Evolutionary conservation across 2,113 vertebrate species (phyloP).

Genomic region (Aplodontia rufa): DNA sequence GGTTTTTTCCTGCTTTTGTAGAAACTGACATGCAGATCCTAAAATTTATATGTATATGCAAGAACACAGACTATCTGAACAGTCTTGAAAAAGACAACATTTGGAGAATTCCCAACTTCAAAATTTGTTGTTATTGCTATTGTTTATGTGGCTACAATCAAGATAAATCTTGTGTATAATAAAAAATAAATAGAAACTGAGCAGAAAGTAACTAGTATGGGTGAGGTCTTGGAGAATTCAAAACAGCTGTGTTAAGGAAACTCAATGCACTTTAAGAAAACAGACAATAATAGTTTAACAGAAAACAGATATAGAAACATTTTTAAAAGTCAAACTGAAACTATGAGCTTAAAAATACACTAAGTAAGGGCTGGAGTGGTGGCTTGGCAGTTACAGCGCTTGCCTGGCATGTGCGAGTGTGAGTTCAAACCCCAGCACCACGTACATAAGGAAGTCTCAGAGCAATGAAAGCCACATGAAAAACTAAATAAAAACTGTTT

Average conservation of each 20-base stretch:
- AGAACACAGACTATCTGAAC: not conserved
- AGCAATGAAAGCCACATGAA: no score
- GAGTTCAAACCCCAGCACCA: no score
- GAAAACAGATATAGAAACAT: not conserved
- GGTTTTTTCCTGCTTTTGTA: not conserved
- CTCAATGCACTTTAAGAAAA: not conserved
- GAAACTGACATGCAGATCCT: not conserved
- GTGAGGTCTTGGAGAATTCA: not conserved
- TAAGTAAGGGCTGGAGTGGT: no score
- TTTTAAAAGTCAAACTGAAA: not conserved
- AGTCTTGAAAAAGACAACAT: not conserved
- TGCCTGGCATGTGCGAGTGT: no score
- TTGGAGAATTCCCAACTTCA: not conserved
- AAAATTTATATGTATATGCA: constrained; percentile 10
- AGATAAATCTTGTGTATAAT: not conserved
- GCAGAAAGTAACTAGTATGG: not conserved
- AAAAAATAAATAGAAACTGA: not conserved
- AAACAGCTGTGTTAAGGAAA: not conserved
- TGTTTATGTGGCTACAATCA: not conserved
- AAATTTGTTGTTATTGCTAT: not conserved
- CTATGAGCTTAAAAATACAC: not conserved
- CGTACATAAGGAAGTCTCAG: no score
- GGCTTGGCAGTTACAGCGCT: no score
- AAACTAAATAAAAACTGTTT: no score
- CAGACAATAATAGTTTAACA: not conserved